Evolutionary conservation across 1,140 invertebrate species (phyloP).

Genomic region (Phymorhynchus buccinoides): DNA sequence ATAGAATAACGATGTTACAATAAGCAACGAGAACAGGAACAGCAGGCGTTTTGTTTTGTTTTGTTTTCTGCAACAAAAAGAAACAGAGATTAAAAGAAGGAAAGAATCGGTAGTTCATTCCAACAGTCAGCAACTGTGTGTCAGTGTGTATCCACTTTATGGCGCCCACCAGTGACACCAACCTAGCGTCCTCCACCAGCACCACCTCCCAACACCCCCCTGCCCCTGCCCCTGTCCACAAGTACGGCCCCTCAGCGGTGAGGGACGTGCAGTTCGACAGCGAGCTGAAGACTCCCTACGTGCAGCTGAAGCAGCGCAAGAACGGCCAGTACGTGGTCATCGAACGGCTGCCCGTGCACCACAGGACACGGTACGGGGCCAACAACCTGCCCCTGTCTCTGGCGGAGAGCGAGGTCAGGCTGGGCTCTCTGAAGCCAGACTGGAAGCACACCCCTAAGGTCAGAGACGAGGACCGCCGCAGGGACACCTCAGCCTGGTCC

Average conservation of each 20-base stretch:
- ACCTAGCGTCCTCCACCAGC: neutral
- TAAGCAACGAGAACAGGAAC: neutral
- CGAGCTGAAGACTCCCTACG: conserved; percentile 42
- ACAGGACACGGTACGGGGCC: conserved; percentile 1
- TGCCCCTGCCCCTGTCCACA: neutral
- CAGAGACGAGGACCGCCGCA: neutral
- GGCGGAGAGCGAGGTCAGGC: conserved; percentile 21
- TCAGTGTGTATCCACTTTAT: neutral
- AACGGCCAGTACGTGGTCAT: conserved; percentile 64
- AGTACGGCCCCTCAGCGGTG: conserved; percentile 37
- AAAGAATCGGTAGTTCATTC: neutral
- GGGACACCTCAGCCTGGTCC: neutral
- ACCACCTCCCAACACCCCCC: neutral
- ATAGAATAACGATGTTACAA: too few species aligned
- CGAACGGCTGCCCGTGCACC: conserved; percentile 45
- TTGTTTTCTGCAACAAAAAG: neutral
- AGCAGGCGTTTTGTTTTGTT: neutral
- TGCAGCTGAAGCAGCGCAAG: conserved; percentile 54
- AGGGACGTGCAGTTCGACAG: conserved; percentile 31
- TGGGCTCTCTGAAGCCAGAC: conserved; percentile 5
- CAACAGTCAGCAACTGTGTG: neutral
- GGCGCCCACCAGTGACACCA: neutral
- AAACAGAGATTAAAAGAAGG: neutral
- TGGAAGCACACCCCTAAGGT: conserved; percentile 40
- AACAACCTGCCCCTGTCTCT: conserved; percentile 22